Conservation (phyloP, 1,140 invertebrate genomes). For the Heliconius melpomene region DNA sequence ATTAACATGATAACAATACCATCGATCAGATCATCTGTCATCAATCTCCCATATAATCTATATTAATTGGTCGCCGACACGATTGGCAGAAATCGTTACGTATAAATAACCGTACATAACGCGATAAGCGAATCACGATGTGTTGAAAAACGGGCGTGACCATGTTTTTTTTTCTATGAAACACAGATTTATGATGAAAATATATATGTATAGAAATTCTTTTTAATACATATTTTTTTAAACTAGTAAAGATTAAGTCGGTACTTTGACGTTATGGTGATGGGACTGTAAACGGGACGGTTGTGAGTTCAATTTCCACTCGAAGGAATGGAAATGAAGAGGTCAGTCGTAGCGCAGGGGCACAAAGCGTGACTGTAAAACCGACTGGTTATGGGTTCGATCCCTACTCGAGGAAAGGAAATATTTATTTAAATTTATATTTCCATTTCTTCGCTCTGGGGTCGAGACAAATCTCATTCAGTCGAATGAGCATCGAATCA, state of each 20-base stretch:
- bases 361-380: too few relatives aligned
- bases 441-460: too few relatives aligned
- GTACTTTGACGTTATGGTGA: too few relatives aligned
- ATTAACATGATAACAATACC: constrained; percentile 13
- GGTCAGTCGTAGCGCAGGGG: too few relatives aligned
- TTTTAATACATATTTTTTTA: too few relatives aligned
- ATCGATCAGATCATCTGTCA: constrained; percentile 7
- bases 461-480: too few relatives aligned
- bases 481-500: too few relatives aligned
- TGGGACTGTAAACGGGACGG: background rate
- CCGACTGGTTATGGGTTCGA: too few relatives aligned
- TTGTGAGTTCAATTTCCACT: background rate
- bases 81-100: constrained; percentile 32
- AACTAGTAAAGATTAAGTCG: too few relatives aligned
- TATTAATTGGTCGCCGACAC: constrained; percentile 18
- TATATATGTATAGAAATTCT: background rate
- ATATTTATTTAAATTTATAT: too few relatives aligned
- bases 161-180: constrained; percentile 18
- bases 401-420: too few relatives aligned
- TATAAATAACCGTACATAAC: constrained; percentile 43
- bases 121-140: constrained; percentile 50
- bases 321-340: too few relatives aligned
- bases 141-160: constrained; percentile 36
- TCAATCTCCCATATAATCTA: background rate
- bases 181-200: constrained; percentile 9